Base-by-base conservation (phyloP, 2,113 vertebrate species). In the Promerops cafer region DNA sequence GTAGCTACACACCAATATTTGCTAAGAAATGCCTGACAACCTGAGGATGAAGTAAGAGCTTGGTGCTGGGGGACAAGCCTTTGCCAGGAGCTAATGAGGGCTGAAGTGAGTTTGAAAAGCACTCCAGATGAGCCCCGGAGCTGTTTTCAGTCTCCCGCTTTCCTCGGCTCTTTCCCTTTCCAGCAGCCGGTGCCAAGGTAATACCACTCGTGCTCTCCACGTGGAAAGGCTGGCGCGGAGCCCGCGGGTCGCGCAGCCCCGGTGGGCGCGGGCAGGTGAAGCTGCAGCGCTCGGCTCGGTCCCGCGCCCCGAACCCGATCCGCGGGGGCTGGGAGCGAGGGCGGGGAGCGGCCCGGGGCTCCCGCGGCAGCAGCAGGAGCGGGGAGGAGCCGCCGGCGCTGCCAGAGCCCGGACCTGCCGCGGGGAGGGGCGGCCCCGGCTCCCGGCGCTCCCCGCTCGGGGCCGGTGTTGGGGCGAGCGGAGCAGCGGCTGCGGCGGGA, bases 321-420 rank as follows among this genome's bases (percentile, higher is more conserved):
- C 27, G 96, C 95, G 94, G 56, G 83, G 59, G 57, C 79, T 84
- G 78, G 96, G 87, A 93, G 86, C 70, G 8, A 88, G 93, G 97
- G 80, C 96, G 96, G 96, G 68, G 82, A 89, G 91, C 75, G 66
- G 42, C 35, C 39, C 91, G 83, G 18, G 80, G 97, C 90, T 93
- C 76, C 90, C 16, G 79, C 87, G 63, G 91, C 94, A n/a, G 94
- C 88, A 78, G 95, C 90, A 35, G 53, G 60, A 84, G 70, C 31
- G 80, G 96, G 97, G 97, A 98, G 95, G 97, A 97, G 88, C 94
- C 95, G 94, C 94, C 47, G 37, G 66, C 24, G n/a, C 76, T 49
- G 84, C 60, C 81, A 14, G 37, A 37, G 85, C 64, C 69, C 49
- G 6, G 78, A 90, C 74, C 86, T 76, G 90, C 75, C 3, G 74